phyloP scores from a whole-genome alignment of 1,140 invertebrate species.

The Drosophila dunni region DNA sequence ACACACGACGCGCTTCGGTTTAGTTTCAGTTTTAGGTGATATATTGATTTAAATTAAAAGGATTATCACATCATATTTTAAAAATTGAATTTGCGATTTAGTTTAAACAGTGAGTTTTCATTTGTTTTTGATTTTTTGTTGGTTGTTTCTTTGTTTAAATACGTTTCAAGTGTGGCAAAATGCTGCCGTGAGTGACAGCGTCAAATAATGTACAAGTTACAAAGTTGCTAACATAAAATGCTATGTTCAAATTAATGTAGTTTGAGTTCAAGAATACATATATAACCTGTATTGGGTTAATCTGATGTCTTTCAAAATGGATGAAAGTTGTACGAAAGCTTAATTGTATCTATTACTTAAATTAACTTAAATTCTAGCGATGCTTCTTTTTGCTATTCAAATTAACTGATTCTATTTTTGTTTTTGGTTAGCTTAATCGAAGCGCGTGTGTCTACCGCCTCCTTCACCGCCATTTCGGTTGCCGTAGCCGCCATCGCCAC shows the following conservation, averaged over 20 bases:
- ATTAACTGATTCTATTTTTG: conserved; percentile 69
- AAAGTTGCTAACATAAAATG: conserved; percentile 64
- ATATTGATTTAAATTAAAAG: conserved; percentile 76
- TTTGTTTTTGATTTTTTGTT: conserved; percentile 25
- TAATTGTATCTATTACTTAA: conserved; percentile 76
- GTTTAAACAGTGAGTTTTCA: conserved; percentile 60
- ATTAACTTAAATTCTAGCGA: conserved; percentile 74
- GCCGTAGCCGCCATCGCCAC: conserved; percentile 41
- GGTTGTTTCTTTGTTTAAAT: conserved; percentile 37
- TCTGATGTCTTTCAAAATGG: conserved; percentile 14
- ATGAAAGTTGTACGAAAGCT: conserved; percentile 67
- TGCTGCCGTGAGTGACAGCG: conserved; percentile 39
- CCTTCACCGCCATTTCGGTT: conserved; percentile 85
- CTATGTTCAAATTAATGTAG: conserved; percentile 61
- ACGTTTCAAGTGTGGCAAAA: conserved; percentile 13
- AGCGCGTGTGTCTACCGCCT: conserved; percentile 85
- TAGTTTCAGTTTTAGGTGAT: conserved; percentile 65
- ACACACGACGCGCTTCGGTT: conserved; percentile 62
- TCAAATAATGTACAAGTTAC: conserved; percentile 71
- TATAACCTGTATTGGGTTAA: conserved; percentile 16
- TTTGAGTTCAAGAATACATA: conserved; percentile 19
- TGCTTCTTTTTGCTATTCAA: conserved; percentile 78
- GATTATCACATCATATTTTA: conserved; percentile 78
- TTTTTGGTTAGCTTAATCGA: conserved; percentile 80
- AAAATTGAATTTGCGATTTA: conserved; percentile 63